Evolutionary conservation across 2,888 invertebrate genomes (phyloP), one percentile per base, ranked within the genome.

Genomic region (Chaetogeoica ovagalla): DNA sequence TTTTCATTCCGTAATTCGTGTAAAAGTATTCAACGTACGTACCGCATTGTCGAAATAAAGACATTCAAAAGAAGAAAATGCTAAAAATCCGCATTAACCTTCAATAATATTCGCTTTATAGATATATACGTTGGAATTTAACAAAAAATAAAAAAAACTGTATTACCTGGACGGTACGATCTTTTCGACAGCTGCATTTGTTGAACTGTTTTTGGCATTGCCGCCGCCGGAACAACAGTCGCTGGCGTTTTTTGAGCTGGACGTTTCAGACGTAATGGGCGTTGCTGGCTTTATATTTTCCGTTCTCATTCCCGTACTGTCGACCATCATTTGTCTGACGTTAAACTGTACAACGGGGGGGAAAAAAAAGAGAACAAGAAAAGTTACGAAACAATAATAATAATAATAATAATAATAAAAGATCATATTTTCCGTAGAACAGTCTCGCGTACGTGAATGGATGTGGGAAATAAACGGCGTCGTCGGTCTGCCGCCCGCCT

Each of bases 231-330:
- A 39, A 70, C 52, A 70, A 70, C 52, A 70, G 37, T 62, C 77
- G n/a, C 23, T 70, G 62, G 60, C 23, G 23, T 70, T 79, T 79
- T 79, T 79, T 79, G 77, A 79, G 77, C 77, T 79, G 55, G 77
- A 79, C 62, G 77, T 79, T 79, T 79, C 77, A 79, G 81, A 74
- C 68, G 66, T 59, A 23, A 74, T 75, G 37, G 73, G 72, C 52
- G 81, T 73, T 77, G 63, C 79, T 57, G 71, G 76, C 23, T 79
- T 75, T 70, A 81, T 81, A 77, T 72, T 82, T 66, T 76, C 84
- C 43, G 83, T 85, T 83, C 85, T 86, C 82, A 86, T 84, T 84
- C 86, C 85, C 66, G 85, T 84, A 82, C 83, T 84, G 83, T 84
- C 84, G 82, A 84, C 84, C 84, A 84, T 84, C 84, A 84, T 84